phyloP scores from a whole-genome alignment of 2,888 invertebrate species.

The Drosophila atroscutellata region DNA sequence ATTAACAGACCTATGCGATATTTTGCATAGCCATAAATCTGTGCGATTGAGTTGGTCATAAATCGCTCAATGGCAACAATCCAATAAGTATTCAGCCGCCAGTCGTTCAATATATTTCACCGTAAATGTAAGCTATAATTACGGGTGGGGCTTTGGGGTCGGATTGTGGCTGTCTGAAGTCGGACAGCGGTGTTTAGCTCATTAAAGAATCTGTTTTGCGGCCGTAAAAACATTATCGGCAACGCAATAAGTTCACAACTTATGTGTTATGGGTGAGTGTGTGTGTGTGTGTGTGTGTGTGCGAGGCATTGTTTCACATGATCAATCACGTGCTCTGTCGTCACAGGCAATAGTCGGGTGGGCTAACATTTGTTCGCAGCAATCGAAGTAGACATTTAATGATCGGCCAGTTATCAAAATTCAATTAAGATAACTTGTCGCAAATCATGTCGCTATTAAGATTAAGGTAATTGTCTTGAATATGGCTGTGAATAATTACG shows the following conservation, averaged over 20 bases:
- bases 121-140: constrained; percentile 49
- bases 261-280: constrained; percentile 17
- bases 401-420: constrained; percentile 65
- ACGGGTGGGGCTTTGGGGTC: constrained; percentile 9
- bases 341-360: constrained; percentile 53
- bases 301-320: constrained; percentile 58
- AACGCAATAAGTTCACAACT: constrained; percentile 59
- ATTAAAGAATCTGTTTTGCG: constrained; percentile 73
- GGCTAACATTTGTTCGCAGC: constrained; percentile 34
- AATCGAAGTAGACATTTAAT: constrained; percentile 49
- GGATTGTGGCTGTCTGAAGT: constrained; percentile 9
- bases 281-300: constrained; percentile 9
- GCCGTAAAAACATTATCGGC: constrained; percentile 73
- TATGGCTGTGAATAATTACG: constrained; percentile 54
- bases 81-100: constrained; percentile 10
- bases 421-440: constrained; percentile 79
- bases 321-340: constrained; percentile 81
- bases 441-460: constrained; percentile 63
- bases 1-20: constrained; percentile 20
- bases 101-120: neutral
- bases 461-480: constrained; percentile 67
- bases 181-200: constrained; percentile 38
- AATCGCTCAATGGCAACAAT: constrained; percentile 39
- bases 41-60: constrained; percentile 42
- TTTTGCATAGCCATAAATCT: constrained; percentile 44